These are phyloP conservation scores for Scaptomyza reducta DNA, from an alignment of 2,888 invertebrate genomes.

Conservation along the genomic window DNA sequence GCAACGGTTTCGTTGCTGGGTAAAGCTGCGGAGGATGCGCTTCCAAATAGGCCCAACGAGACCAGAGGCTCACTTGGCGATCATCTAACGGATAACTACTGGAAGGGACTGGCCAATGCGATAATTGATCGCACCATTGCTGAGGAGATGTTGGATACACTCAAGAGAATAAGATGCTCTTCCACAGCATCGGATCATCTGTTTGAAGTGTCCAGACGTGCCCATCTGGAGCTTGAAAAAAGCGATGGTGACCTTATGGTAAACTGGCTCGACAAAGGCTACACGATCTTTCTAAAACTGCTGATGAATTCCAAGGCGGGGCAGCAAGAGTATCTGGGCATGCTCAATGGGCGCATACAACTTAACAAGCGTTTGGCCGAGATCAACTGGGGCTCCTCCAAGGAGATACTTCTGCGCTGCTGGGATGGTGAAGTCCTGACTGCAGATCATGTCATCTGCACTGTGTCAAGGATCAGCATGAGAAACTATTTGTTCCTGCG, in stretches of 20 bases:
- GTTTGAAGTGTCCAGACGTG: constrained; percentile 88
- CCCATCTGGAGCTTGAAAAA: constrained; percentile 86
- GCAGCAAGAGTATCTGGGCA: constrained; percentile 60
- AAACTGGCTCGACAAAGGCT: constrained; percentile 91
- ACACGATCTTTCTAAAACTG: constrained; percentile 88
- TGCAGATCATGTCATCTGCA: constrained; percentile 87
- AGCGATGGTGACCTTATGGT: constrained; percentile 89
- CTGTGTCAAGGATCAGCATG: constrained; percentile 85
- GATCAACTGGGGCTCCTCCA: constrained; percentile 63
- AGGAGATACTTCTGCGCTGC: constrained; percentile 58
- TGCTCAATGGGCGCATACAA: constrained; percentile 76
- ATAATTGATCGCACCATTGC: constrained; percentile 82
- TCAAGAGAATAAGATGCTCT: constrained; percentile 84
- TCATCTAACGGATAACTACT: constrained; percentile 75
- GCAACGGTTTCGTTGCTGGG: constrained; percentile 67
- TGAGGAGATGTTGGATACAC: constrained; percentile 86
- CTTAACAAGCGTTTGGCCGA: constrained; percentile 67
- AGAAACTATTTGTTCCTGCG: constrained; percentile 84
- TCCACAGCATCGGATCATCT: constrained; percentile 87
- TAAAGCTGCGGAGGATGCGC: constrained; percentile 26
- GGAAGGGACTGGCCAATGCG: constrained; percentile 53
- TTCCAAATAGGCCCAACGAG: constrained; percentile 28
- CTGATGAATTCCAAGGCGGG: constrained; percentile 84
- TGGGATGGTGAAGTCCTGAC: constrained; percentile 82
- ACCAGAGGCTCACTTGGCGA: constrained; percentile 81